Evolutionary conservation across 1,140 invertebrate species (phyloP).

Genomic region (Oppia nitens): DNA sequence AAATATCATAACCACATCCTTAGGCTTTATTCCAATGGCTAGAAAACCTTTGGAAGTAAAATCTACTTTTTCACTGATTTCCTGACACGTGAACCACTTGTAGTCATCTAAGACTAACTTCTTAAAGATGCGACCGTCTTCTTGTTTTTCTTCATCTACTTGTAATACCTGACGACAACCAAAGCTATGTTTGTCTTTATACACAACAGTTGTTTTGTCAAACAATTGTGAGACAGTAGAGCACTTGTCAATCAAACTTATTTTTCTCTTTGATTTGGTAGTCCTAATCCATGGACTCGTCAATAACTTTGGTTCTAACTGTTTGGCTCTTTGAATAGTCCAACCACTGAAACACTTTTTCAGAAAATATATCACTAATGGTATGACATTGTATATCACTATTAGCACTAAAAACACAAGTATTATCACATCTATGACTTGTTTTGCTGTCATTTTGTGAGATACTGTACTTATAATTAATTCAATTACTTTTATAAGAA

Average conservation of each 20-base stretch:
- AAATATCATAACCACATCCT: constrained; percentile 71
- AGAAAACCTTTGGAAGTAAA: constrained; percentile 61
- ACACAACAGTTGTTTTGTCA: constrained; percentile 46
- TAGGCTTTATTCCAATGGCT: constrained; percentile 26
- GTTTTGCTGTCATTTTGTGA: too few species aligned
- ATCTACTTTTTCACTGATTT: constrained; percentile 53
- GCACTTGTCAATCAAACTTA: constrained; percentile 40
- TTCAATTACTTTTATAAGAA: too few species aligned
- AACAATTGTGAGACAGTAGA: constrained; percentile 75
- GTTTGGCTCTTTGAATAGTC: too few species aligned
- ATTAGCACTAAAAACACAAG: too few species aligned
- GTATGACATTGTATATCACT: too few species aligned
- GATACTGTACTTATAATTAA: too few species aligned
- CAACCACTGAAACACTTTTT: too few species aligned
- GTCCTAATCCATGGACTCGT: constrained; percentile 2
- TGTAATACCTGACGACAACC: constrained; percentile 75
- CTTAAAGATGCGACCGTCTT: constrained; percentile 86
- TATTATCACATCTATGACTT: too few species aligned
- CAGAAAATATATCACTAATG: too few species aligned
- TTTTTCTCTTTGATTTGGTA: background rate
- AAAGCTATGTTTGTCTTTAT: constrained; percentile 46
- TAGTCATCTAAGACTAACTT: constrained; percentile 90
- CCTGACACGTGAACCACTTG: constrained; percentile 66
- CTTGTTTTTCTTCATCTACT: constrained; percentile 82
- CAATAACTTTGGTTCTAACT: background rate